Base-by-base conservation (phyloP, 2,888 invertebrate genomes). In the Pollenia griseotomentosa region DNA sequence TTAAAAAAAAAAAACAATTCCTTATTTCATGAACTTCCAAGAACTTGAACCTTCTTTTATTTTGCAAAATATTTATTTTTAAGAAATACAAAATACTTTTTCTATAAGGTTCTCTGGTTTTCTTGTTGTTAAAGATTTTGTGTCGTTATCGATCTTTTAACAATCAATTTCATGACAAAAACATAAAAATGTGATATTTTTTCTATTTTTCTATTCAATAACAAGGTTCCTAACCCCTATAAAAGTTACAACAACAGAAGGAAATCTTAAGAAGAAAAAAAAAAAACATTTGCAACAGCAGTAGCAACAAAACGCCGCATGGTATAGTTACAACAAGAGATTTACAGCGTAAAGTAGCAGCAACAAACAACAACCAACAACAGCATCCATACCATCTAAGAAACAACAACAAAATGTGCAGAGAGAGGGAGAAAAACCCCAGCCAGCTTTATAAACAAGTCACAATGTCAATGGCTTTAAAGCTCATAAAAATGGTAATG, bases 401-500 rank as follows among this genome's bases (percentile, higher is more conserved):
- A 33, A 51, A 44, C 3, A n/a, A 71, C 40, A 55, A 42, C 42
- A 61, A 51, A 48, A 40, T 10, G 16, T 23, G 23, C 3, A 51
- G 53, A 57, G 9, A 81, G 11, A 33, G 33, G 48, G 65, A 61
- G 77, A 19, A 68, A 75, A 53, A 71, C 78, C 78, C 59, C 61
- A 77, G 70, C 77, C 70, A 71, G 83, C 86, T 84, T 77, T 87
- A 87, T 84, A 87, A 87, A 87, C 87, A 87, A 87, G 87, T 87
- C 88, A 88, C 85, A 88, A 85, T 88, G 88, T 88, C 88, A 88
- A 86, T 84, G 86, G 86, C 83, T 84, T 86, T 88, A 86, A 86
- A 86, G 84, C 88, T 88, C 88, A 88, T 88, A 88, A 88, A 88
- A 88, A 86, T 86, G 86, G 88, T 86, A 88, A 86, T 84, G 87